Evolutionary conservation across 64 coral and sea anemone species (phyloP).

Genomic region (Pocillopora verrucosa): DNA sequence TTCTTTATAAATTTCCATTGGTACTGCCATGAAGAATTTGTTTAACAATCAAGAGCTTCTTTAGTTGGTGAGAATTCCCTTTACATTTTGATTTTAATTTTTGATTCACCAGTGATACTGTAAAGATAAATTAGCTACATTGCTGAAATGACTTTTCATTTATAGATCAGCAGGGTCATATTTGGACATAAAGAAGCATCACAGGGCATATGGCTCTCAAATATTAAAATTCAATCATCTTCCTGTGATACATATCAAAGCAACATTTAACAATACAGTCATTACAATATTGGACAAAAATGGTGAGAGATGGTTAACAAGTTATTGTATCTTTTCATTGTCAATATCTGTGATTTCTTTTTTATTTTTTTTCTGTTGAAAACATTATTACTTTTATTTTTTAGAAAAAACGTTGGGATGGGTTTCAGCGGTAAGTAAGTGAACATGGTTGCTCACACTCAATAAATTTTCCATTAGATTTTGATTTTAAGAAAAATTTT

Average conservation of each 20-base stretch:
- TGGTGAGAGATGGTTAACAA: slow-evolving; percentile 39
- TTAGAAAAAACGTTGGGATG: slow-evolving; percentile 88
- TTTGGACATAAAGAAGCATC: slow-evolving; percentile 28
- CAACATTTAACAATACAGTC: slow-evolving; percentile 92
- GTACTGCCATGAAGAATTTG: no score
- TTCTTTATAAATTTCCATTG: no score
- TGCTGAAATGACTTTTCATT: background rate
- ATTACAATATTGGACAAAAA: slow-evolving; percentile 81
- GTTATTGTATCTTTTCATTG: background rate
- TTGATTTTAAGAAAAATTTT: background rate
- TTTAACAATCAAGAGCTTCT: no score
- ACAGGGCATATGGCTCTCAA: background rate
- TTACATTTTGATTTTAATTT: no score
- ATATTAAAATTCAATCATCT: slow-evolving; percentile 64
- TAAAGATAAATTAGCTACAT: no score
- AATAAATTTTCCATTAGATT: background rate
- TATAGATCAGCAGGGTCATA: slow-evolving; percentile 19
- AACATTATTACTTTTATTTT: slow-evolving; percentile 17
- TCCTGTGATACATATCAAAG: slow-evolving; percentile 87
- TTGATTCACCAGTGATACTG: no score
- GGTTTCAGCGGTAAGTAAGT: slow-evolving; percentile 90
- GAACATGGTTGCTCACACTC: background rate
- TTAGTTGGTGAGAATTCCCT: no score
- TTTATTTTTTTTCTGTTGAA: background rate
- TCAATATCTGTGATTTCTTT: background rate